These are phyloP conservation scores for Sinelater perroti DNA, from an alignment of 2,888 invertebrate species.

Conservation along the genomic window DNA sequence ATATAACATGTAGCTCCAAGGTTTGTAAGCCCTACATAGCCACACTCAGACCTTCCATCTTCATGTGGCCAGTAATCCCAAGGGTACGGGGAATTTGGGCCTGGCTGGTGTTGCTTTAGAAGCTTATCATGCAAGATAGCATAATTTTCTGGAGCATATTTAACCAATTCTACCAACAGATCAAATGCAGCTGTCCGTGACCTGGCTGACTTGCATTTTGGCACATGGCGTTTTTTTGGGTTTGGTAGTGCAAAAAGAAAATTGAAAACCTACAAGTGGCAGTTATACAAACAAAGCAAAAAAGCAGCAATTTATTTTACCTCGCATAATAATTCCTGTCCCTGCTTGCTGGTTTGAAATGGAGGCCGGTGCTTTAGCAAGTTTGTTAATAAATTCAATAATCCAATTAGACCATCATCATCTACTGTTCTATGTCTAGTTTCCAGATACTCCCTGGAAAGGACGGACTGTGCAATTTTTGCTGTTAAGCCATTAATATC, in stretches of 20 bases:
- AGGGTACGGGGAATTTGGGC: conserved; percentile 84
- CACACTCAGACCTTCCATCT: conserved; percentile 92
- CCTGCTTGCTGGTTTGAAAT: conserved; percentile 83
- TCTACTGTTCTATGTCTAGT: conserved; percentile 81
- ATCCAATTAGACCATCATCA: conserved; percentile 90
- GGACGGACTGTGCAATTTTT: conserved; percentile 77
- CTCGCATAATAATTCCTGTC: conserved; percentile 73
- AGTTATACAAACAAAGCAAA: too few relatives aligned
- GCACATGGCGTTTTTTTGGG: conserved; percentile 83
- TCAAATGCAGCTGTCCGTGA: conserved; percentile 92
- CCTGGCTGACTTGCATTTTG: conserved; percentile 92
- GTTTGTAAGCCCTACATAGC: conserved; percentile 93
- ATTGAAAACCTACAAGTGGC: conserved; percentile 73
- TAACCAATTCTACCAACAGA: conserved; percentile 86
- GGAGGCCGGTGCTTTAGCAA: conserved; percentile 88
- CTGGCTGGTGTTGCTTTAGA: conserved; percentile 86
- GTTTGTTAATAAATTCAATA: conserved; percentile 86
- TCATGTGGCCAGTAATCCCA: conserved; percentile 99
- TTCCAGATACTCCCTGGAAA: conserved; percentile 83
- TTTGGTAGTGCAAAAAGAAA: conserved; percentile 91
- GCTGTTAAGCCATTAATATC: conserved; percentile 73
- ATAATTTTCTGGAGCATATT: conserved; percentile 87
- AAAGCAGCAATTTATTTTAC: too few relatives aligned
- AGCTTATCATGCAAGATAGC: conserved; percentile 83
- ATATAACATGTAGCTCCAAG: conserved; percentile 97